Evolutionary conservation across 2,113 vertebrate genomes (phyloP).

Genomic region (Halcyon senegalensis): DNA sequence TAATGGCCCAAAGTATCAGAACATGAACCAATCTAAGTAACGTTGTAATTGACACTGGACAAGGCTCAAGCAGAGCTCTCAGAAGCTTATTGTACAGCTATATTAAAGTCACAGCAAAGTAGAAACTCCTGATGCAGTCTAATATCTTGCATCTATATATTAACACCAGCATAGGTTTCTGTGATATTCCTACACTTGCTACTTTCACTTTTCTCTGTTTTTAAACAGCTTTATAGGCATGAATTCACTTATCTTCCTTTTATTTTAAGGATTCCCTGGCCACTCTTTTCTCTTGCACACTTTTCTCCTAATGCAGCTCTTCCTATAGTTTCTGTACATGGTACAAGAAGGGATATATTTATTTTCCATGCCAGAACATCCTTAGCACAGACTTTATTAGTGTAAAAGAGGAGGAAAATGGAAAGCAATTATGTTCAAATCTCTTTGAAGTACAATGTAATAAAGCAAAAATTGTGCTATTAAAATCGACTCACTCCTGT

Average conservation of each 20-base stretch:
- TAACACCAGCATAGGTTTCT: neutral
- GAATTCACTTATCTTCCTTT: neutral
- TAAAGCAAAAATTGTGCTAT: conserved; percentile 18
- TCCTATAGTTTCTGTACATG: neutral
- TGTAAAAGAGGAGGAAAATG: neutral
- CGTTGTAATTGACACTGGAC: neutral
- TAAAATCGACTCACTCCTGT: neutral
- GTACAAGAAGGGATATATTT: neutral
- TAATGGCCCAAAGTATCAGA: neutral
- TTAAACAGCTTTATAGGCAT: neutral
- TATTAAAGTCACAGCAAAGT: neutral
- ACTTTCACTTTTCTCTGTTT: neutral
- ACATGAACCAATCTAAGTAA: neutral
- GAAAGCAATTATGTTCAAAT: neutral
- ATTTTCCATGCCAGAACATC: neutral
- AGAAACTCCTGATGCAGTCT: neutral
- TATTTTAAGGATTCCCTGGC: neutral
- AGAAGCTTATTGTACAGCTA: neutral
- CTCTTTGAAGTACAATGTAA: conserved; percentile 1
- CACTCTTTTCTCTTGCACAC: neutral
- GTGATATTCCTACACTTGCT: neutral
- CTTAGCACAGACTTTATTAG: neutral
- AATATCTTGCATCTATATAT: neutral
- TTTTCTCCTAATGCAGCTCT: neutral
- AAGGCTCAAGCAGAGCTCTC: neutral